phyloP scores from a whole-genome alignment of 2,888 invertebrate species.

The Caenorhabditis sulstoni region DNA sequence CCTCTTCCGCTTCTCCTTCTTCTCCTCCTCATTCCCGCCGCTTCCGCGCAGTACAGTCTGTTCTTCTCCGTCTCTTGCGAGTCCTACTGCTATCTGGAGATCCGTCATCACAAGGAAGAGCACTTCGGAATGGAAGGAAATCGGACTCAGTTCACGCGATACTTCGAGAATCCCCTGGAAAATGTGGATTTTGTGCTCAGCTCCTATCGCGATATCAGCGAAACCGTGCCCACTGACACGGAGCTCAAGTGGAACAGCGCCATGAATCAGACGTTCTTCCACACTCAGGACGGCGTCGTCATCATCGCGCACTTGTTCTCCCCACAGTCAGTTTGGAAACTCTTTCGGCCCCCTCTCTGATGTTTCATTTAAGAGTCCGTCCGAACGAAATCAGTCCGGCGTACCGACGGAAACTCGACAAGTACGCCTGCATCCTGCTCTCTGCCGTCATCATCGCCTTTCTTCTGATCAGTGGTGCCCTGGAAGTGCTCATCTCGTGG shows the following conservation, averaged over 20 bases:
- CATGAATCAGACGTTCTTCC: constrained; percentile 27
- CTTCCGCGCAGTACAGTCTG: constrained; percentile 10
- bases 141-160: not conserved
- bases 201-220: constrained; percentile 13
- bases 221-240: constrained; percentile 11
- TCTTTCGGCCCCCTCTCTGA: not conserved
- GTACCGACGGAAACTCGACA: constrained; percentile 10
- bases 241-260: constrained; percentile 22
- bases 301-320: constrained; percentile 41
- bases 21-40: not conserved
- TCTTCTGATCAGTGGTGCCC: constrained; percentile 18
- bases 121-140: constrained; percentile 16
- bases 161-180: constrained; percentile 21
- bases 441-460: constrained; percentile 22
- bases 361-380: constrained; percentile 3
- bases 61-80: constrained; percentile 17
- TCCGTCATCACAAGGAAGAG: constrained; percentile 18
- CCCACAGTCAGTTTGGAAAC: constrained; percentile 25
- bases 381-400: constrained; percentile 10
- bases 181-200: constrained; percentile 12
- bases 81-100: constrained; percentile 14
- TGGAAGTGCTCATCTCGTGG: constrained; percentile 10
- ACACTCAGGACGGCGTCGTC: constrained; percentile 11
- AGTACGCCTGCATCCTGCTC: constrained; percentile 18
- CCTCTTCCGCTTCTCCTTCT: not conserved